Percentiles rank a stretch among this genome's conserved stretches.
phyloP scores from a whole-genome alignment of 2,888 invertebrate species.

The Drosophila meridiana region DNA sequence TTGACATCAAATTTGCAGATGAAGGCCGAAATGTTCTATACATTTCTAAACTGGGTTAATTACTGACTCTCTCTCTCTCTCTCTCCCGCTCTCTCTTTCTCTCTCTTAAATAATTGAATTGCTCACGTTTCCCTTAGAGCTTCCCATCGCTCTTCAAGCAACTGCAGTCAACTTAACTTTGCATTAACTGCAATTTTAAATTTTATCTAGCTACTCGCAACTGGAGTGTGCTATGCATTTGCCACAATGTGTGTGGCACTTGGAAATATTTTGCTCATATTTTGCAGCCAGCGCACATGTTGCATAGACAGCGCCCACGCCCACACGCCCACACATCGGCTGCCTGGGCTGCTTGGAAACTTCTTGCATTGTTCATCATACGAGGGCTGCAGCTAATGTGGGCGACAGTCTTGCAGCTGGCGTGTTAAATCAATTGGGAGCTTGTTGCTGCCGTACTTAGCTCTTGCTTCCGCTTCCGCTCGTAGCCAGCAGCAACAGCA shows the following conservation, averaged over 20 bases:
- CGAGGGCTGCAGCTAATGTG: conserved; percentile 20
- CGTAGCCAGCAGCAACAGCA: conserved; percentile 12
- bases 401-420: conserved; percentile 38
- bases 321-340: conserved; percentile 13
- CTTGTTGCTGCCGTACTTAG: conserved; percentile 75
- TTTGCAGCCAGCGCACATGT: conserved; percentile 63
- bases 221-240: conserved; percentile 32
- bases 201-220: conserved; percentile 8
- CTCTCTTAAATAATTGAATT: background rate
- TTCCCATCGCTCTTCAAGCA: background rate
- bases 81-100: too few relatives aligned
- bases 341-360: conserved; percentile 21
- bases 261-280: conserved; percentile 63
- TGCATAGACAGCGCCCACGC: conserved; percentile 47
- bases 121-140: background rate
- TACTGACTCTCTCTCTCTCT: background rate
- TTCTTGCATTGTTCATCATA: conserved; percentile 55
- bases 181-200: conserved; percentile 4
- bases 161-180: background rate
- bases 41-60: background rate
- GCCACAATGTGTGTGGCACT: conserved; percentile 52
- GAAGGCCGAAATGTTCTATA: too few relatives aligned
- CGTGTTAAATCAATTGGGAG: conserved; percentile 81
- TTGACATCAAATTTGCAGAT: background rate
- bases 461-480: conserved; percentile 62